Conservation (phyloP, 2,113 vertebrate species). For the Turdus rufiventris region DNA sequence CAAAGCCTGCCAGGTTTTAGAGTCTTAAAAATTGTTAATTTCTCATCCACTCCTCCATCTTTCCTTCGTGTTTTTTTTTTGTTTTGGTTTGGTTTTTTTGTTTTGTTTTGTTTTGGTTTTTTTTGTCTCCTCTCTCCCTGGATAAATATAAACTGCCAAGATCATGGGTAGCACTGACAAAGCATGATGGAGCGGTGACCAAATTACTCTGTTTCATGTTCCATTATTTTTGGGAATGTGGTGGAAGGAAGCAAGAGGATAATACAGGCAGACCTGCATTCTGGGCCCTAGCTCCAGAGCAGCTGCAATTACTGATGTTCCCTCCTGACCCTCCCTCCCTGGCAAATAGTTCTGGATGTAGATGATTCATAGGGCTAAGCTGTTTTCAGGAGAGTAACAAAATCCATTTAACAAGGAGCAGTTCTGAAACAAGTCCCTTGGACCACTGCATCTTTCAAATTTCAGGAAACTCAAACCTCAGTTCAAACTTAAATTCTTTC, state of each 20-base stretch:
- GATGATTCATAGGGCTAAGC: background rate
- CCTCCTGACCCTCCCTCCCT: background rate
- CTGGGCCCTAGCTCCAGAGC: background rate
- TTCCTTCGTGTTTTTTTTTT: background rate
- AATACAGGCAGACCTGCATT: background rate
- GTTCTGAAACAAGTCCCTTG: background rate
- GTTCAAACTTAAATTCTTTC: background rate
- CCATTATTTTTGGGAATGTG: background rate
- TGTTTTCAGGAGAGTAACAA: background rate
- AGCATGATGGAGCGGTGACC: background rate
- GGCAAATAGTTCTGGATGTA: background rate
- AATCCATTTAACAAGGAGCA: background rate
- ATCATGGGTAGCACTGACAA: background rate
- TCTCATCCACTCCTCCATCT: conserved; percentile 14
- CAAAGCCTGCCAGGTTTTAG: background rate
- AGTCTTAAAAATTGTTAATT: background rate
- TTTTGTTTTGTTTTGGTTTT: too few species aligned
- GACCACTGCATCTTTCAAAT: background rate
- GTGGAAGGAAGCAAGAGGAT: background rate
- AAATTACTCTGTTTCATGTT: background rate
- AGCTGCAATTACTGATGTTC: background rate
- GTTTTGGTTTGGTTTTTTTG: too few species aligned
- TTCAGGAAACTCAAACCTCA: background rate
- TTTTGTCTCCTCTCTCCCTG: background rate
- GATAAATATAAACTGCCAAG: background rate